Evolutionary conservation across 2,797 vertebrate species (phyloP).

Genomic region (Falco berigora): DNA sequence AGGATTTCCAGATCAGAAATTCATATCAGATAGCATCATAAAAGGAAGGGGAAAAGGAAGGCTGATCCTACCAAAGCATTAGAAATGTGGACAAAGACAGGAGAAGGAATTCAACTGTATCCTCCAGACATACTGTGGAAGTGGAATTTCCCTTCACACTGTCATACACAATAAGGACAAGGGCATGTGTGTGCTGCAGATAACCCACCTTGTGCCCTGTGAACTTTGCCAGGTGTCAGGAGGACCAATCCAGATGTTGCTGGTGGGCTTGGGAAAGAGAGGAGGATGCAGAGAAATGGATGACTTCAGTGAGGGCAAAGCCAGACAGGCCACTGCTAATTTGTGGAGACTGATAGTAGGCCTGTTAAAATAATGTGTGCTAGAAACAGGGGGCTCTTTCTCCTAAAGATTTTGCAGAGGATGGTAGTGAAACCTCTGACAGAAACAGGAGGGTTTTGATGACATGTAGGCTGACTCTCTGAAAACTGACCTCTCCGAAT

Average conservation of each 20-base stretch:
- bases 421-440: background rate
- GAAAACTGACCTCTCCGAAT: background rate
- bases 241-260: background rate
- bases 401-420: background rate
- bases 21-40: background rate
- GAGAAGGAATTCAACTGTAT: background rate
- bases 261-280: background rate
- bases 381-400: background rate
- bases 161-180: background rate
- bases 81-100: background rate
- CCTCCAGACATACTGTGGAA: background rate
- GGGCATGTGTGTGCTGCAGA: background rate
- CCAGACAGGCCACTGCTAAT: background rate
- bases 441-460: background rate
- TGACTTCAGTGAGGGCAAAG: background rate
- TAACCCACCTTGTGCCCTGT: background rate
- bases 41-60: constrained; percentile 45
- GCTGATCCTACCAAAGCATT: background rate
- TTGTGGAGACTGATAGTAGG: background rate
- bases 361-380: background rate
- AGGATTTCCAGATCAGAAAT: background rate
- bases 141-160: background rate
- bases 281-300: background rate
- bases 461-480: background rate
- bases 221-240: background rate